Conservation (phyloP, 2,797 vertebrate species). For the Eidolon dupreanum region DNA sequence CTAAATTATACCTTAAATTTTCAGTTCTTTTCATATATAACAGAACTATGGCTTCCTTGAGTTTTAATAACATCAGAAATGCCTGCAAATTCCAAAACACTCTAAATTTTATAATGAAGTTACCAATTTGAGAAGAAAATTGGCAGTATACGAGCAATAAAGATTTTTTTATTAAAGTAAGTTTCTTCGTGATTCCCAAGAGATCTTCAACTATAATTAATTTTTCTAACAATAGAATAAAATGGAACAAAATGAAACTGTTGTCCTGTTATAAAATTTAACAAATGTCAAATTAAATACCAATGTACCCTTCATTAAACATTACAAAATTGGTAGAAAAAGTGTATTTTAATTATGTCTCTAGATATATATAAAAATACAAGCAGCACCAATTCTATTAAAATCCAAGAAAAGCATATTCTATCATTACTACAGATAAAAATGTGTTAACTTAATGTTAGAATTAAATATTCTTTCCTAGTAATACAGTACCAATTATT, state of each 20-base stretch:
- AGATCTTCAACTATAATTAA: conserved; percentile 10
- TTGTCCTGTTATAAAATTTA: background rate
- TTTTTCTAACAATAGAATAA: conserved; percentile 33
- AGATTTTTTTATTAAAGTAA: conserved; percentile 35
- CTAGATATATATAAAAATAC: conserved; percentile 14
- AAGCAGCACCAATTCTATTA: background rate
- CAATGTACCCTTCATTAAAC: background rate
- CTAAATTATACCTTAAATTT: background rate
- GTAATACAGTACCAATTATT: background rate
- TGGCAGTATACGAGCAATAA: background rate
- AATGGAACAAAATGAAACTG: conserved; percentile 8
- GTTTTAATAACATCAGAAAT: conserved; percentile 49
- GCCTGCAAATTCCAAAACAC: background rate
- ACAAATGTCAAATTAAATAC: conserved; percentile 16
- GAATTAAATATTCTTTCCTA: conserved; percentile 44
- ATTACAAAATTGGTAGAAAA: background rate
- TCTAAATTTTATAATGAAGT: conserved; percentile 25
- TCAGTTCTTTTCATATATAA: background rate
- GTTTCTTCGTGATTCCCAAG: background rate
- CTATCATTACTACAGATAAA: background rate
- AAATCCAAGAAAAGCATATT: conserved; percentile 35
- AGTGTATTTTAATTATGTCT: conserved; percentile 19
- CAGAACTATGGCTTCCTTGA: background rate
- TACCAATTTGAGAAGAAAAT: conserved; percentile 33
- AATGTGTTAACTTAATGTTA: conserved; percentile 5